Evolutionary conservation across 1,140 invertebrate genomes (phyloP).

Genomic region (Antheraea mylitta): DNA sequence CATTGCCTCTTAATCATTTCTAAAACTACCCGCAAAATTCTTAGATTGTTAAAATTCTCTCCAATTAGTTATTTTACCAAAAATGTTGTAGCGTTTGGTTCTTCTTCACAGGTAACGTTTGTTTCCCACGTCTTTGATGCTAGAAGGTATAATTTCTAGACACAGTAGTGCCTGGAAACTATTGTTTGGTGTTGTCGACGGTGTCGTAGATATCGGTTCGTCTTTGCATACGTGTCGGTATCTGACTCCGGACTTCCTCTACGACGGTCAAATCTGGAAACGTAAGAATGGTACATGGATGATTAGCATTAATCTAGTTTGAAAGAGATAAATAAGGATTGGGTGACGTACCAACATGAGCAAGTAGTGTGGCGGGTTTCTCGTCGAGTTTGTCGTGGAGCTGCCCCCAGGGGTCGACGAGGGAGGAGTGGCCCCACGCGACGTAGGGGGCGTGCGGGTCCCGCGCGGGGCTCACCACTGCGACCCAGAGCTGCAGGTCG

Average conservation of each 20-base stretch:
- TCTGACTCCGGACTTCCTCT: slow-evolving; percentile 88
- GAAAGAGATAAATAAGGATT: too few species aligned
- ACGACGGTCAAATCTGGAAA: slow-evolving; percentile 85
- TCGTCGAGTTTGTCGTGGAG: slow-evolving; percentile 85
- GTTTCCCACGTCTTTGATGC: too few species aligned
- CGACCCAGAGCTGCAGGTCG: slow-evolving; percentile 92
- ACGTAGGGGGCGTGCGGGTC: slow-evolving; percentile 87
- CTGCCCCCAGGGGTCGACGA: slow-evolving; percentile 94
- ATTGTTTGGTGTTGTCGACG: neutral
- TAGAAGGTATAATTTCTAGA: too few species aligned
- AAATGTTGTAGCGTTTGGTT: too few species aligned
- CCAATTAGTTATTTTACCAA: too few species aligned
- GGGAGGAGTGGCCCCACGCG: slow-evolving; percentile 93
- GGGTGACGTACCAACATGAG: slow-evolving; percentile 81
- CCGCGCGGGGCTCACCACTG: slow-evolving; percentile 88
- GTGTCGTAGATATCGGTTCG: slow-evolving; percentile 91
- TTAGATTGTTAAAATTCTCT: too few species aligned
- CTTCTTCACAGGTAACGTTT: too few species aligned
- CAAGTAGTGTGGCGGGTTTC: slow-evolving; percentile 85
- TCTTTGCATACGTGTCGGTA: slow-evolving; percentile 88
- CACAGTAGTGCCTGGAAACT: neutral
- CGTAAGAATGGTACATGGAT: neutral
- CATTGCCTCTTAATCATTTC: too few species aligned
- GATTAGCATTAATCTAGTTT: too few species aligned
- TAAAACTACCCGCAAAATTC: too few species aligned